Evolutionary conservation across 92 coral and sea anemone genomes (phyloP), one percentile per base, ranked within the genome.

Genomic region (Bergia sp.): DNA sequence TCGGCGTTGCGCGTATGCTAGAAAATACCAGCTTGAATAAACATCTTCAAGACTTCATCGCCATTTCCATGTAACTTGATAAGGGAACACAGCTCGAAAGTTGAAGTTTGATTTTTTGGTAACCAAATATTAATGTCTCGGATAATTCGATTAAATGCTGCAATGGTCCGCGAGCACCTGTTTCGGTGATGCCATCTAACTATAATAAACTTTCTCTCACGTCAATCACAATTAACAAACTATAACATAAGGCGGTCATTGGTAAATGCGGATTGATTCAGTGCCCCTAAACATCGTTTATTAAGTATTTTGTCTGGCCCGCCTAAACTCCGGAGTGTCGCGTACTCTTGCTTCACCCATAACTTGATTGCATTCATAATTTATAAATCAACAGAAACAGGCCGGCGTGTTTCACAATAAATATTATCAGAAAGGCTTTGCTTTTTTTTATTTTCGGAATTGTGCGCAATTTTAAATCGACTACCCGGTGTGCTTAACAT

Each of bases 101-200:
- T 67, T 69, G 66, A 74, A 86, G 80, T 86, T 88, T 90, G 85
- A 81, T 86, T 80, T 86, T 81, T 78, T 76, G 44, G 49, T 83
- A 79, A 80, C 79, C 81, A 72, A 92, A 81, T 78, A 86, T 86
- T 87, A 82, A 86, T 80, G 13, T 29, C 65, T 66, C 43, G 74
- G 74, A 76, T 92, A 90, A 92, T 92, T 86, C 88, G 89, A 89
- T 92, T 92, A 89, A 92, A 89, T 66, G 79, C 82, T 76, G 88
- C 80, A 77, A 55, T 81, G 61, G 42, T 39, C 76, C 64, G 39
- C 37, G 45, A 45, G 79, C 85, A 88, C 92, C 61, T 92, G 91
- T 86, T 87, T 86, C 85, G 40, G 86, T 57, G 69, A 74, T 89
- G 86, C 57, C 82, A 41, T 42, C 74, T 77, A 72, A 45, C 90